These are phyloP conservation scores for Aplysia californica DNA, from an alignment of 1,140 invertebrate genomes.

Conservation along the genomic window DNA sequence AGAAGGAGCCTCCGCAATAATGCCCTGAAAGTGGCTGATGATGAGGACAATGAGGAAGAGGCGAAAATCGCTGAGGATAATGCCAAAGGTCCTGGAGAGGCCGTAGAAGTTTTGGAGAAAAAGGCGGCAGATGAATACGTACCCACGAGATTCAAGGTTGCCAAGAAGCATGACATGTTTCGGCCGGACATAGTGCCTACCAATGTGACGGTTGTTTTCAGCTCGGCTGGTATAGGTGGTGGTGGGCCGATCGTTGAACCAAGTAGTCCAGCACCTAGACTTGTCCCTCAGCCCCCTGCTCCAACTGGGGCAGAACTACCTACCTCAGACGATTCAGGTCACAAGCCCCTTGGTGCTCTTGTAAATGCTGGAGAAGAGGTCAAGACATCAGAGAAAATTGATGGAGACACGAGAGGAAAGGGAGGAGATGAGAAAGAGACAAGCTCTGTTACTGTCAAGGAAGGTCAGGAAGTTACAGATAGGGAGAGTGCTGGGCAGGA, in stretches of 20 bases:
- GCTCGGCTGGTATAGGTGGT: not conserved
- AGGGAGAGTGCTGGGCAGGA: no score
- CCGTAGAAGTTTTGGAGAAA: slow-evolving; percentile 4
- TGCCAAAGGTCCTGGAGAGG: not conserved
- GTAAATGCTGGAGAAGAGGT: no score
- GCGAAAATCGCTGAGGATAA: not conserved
- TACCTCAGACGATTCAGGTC: no score
- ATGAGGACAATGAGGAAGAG: slow-evolving; percentile 11
- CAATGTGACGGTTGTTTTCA: not conserved
- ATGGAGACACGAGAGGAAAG: no score
- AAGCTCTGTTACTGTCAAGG: no score
- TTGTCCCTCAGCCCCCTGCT: no score
- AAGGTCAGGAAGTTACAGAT: no score
- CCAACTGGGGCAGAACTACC: no score
- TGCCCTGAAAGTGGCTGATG: not conserved
- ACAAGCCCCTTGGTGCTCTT: no score
- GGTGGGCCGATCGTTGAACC: not conserved
- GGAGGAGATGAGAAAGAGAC: no score
- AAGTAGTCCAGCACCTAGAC: not conserved
- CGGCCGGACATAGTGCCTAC: not conserved
- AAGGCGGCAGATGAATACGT: slow-evolving; percentile 12
- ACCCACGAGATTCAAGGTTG: slow-evolving; percentile 21
- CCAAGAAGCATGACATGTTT: slow-evolving; percentile 25
- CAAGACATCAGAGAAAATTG: no score
- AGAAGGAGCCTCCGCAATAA: not conserved